Conservation (phyloP, 1,140 invertebrate genomes). For the Melanaphis sacchari region DNA sequence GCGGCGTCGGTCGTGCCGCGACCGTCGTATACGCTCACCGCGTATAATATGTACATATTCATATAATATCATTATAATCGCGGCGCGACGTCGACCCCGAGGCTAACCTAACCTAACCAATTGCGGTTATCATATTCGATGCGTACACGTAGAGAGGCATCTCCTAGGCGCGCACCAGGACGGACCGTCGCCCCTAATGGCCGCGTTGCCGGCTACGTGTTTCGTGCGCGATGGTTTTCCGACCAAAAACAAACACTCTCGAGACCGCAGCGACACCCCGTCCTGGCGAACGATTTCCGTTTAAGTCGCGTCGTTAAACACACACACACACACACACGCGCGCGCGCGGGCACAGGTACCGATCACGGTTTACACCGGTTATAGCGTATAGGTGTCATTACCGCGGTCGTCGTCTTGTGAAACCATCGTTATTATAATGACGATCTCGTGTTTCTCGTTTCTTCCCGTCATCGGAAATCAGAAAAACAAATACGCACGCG, state of each 20-base stretch:
- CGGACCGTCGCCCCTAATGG: background rate
- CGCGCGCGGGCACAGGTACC: background rate
- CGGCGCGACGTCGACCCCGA: background rate
- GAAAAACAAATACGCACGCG: background rate
- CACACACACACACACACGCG: background rate
- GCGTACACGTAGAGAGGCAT: too few species aligned
- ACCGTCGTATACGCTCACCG: background rate
- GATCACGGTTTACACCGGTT: background rate
- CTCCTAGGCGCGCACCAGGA: background rate
- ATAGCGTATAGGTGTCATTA: background rate
- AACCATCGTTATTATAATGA: background rate
- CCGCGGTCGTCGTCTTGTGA: background rate
- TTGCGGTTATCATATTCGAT: too few species aligned
- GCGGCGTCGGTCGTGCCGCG: background rate
- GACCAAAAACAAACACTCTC: background rate
- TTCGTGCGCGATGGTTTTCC: background rate
- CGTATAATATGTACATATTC: background rate
- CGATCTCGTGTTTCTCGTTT: background rate
- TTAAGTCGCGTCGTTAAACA: background rate
- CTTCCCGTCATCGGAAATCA: background rate
- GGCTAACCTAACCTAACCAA: too few species aligned
- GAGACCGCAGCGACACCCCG: constrained; percentile 32
- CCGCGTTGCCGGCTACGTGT: background rate
- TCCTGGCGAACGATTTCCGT: background rate
- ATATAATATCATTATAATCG: too few species aligned